Base-by-base conservation (phyloP, 1,140 invertebrate genomes). In the Lethrus apterus region DNA sequence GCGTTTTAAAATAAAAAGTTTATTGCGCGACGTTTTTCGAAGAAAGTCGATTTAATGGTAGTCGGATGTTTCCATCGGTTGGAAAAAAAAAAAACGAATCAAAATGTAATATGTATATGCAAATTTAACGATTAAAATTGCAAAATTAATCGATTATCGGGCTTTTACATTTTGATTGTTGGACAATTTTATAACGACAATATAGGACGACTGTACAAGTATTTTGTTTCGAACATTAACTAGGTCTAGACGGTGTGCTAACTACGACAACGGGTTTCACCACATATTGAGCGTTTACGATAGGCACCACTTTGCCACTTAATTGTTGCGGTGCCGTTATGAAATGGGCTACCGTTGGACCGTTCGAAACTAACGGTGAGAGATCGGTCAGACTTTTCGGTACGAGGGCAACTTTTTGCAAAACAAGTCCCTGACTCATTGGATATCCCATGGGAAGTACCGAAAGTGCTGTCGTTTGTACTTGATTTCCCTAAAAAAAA, bases 251-350 rank as follows among this genome's bases (percentile, higher is more conserved):
- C 14, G 52, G 42, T 11, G 63, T 62, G 38, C 60, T 65, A 23
- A 65, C 61, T 2, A 67, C 65, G 10, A 62, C 51, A 9, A 62
- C 56, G 5, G 63, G 63, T 49, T 66, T 66, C 1, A 66, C 62
- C 1, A 66, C 53, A 48, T 66, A 66, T 46, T 64, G 63, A 8
- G 63, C 59, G 44, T 62, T 62, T 2, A 62, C 56, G 26, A 65
- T 32, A 31, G 64, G 64, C 34, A 66, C 61, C 18, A 65, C 50
- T 43, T 56, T 56, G 38, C 59, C 57, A 24, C 57, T 59, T 21
- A 61, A 21, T 44, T 59, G 61, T 30, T 63, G 61, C 14, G 57
- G 57, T 2, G 59, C 54, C 11, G 63, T 60, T 32, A 64, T 59
- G 50, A 62, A 60, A 2, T 46, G 41, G 5, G 50, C 42, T n/a